These are phyloP conservation scores for Eriosoma lanigerum DNA, from an alignment of 1,140 invertebrate genomes.

Conservation along the genomic window DNA sequence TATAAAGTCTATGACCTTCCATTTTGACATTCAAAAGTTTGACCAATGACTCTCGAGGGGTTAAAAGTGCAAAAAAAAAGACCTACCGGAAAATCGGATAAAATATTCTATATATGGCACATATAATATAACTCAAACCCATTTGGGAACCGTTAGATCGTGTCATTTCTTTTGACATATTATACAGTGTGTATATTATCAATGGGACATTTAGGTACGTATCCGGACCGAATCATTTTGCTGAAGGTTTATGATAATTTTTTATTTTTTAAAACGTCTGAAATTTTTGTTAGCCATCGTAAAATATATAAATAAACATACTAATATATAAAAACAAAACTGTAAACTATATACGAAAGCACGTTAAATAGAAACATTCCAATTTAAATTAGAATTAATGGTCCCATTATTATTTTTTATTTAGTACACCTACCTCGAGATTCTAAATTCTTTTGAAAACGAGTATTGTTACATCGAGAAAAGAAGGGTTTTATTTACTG, in stretches of 20 bases:
- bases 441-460: background rate
- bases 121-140: background rate
- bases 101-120: background rate
- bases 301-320: background rate
- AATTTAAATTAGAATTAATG: slow-evolving; percentile 4
- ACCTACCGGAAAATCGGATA: slow-evolving; percentile 17
- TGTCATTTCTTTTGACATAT: slow-evolving; percentile 22
- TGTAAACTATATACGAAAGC: background rate
- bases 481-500: background rate
- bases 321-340: too few species aligned
- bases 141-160: background rate
- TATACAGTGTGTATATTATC: background rate
- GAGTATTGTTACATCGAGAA: too few species aligned
- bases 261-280: background rate
- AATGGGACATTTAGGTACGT: background rate
- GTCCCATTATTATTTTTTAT: background rate
- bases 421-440: background rate
- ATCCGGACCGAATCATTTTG: background rate
- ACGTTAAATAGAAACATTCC: background rate
- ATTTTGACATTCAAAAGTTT: slow-evolving; percentile 23
- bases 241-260: background rate
- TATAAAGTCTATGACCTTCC: background rate
- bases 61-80: background rate
- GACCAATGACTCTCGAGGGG: slow-evolving; percentile 21
- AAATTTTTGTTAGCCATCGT: background rate